A percentile compares a stretch with the other conserved stretches of the same genome.
Evolutionary conservation across 2,113 vertebrate species (phyloP).

Genomic region (Brachyistius frenatus): DNA sequence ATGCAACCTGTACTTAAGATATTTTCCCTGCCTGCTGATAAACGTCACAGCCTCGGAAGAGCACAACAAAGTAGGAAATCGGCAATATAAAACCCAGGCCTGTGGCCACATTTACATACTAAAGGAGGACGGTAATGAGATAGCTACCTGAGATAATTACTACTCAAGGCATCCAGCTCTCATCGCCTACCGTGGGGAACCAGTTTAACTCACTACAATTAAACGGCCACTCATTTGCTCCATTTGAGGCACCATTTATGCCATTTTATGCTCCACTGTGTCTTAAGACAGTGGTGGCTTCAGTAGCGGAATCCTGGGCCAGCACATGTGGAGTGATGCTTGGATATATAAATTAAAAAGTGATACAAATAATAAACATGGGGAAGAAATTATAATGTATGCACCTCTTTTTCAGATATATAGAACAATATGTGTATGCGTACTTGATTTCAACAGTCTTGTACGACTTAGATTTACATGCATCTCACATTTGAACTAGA

Average conservation of each 20-base stretch:
- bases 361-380: not conserved
- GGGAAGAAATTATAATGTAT: not conserved
- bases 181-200: conserved; percentile 66
- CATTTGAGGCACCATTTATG: conserved; percentile 65
- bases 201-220: conserved; percentile 74
- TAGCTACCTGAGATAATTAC: conserved; percentile 82
- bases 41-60: conserved; percentile 41
- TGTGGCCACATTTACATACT: conserved; percentile 63
- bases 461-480: not conserved
- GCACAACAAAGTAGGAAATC: conserved; percentile 36
- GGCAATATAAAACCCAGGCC: conserved; percentile 39
- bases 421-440: not conserved
- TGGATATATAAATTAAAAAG: not conserved
- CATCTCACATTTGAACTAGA: not conserved
- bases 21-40: conserved; percentile 35
- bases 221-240: conserved; percentile 70
- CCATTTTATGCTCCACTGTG: conserved; percentile 53
- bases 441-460: conserved; percentile 4
- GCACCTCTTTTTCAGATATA: not conserved
- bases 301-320: not conserved
- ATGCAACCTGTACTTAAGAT: conserved; percentile 37
- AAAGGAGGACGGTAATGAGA: conserved; percentile 75
- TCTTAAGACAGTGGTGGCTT: conserved; percentile 39
- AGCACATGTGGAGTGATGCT: not conserved
- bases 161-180: conserved; percentile 71